These are phyloP conservation scores for Emydura subglobosa DNA, from an alignment of 2,113 vertebrate genomes.

Conservation along the genomic window DNA sequence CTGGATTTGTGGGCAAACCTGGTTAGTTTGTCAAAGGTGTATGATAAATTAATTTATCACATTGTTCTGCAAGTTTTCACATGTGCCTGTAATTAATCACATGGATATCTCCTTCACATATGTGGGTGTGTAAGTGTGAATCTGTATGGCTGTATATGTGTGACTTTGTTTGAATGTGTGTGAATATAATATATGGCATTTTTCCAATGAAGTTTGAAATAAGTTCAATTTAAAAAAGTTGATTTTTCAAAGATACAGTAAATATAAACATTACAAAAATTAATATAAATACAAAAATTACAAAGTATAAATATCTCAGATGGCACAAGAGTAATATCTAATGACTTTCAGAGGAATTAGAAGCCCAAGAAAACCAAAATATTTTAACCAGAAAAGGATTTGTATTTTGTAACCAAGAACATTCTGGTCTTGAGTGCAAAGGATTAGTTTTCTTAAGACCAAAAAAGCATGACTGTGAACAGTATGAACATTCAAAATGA, in stretches of 20 bases:
- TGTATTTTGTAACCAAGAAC: background rate
- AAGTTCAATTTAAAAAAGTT: slow-evolving; percentile 5
- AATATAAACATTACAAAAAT: background rate
- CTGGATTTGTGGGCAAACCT: slow-evolving; percentile 39
- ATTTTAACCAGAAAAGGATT: background rate
- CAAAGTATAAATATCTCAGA: background rate
- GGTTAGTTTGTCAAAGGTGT: slow-evolving; percentile 30
- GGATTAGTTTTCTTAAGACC: background rate
- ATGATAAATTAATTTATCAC: slow-evolving; percentile 16
- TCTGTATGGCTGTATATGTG: rapidly evolving
- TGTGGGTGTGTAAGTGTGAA: background rate
- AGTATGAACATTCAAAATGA: background rate
- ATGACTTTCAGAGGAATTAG: slow-evolving; percentile 18
- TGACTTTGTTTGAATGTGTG: background rate
- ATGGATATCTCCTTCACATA: background rate
- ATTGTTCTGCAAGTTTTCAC: slow-evolving; percentile 13
- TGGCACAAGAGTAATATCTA: background rate
- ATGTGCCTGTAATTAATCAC: background rate
- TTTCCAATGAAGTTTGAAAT: background rate
- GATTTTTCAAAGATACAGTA: background rate
- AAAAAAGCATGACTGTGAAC: background rate
- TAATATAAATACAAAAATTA: background rate
- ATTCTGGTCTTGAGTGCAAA: background rate
- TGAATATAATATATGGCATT: background rate
- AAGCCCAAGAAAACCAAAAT: background rate